phyloP scores from a whole-genome alignment of 2,888 invertebrate species.

The Escarpia spicata region DNA sequence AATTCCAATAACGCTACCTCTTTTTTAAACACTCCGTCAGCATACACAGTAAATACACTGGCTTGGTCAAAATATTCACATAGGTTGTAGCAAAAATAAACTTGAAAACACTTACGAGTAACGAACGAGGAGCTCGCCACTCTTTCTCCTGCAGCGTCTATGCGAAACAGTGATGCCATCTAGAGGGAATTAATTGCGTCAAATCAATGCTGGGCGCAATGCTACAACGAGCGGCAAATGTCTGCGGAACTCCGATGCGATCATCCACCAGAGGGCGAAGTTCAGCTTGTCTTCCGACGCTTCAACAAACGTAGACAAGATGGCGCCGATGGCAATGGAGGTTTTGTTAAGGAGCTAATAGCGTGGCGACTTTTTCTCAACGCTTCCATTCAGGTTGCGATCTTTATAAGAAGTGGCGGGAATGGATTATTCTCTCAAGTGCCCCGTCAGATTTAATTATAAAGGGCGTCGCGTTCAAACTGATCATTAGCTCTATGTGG shows the following conservation, averaged over 20 bases:
- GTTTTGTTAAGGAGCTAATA: neutral
- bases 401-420: conserved; percentile 11
- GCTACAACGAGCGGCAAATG: neutral
- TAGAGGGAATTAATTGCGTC: neutral
- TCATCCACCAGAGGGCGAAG: conserved; percentile 6
- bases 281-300: neutral
- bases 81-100: neutral
- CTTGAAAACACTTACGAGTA: neutral
- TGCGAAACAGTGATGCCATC: neutral
- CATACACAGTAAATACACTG: neutral
- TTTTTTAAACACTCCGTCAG: neutral
- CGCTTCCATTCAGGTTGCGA: neutral
- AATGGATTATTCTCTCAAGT: neutral
- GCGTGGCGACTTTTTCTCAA: neutral
- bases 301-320: neutral
- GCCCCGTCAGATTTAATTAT: too few relatives aligned
- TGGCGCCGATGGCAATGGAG: neutral
- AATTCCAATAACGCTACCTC: neutral
- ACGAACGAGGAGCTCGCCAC: neutral
- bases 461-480: neutral
- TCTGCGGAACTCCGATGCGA: neutral
- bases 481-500: neutral
- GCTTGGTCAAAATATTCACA: neutral
- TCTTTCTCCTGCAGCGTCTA: neutral
- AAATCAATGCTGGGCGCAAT: neutral